A percentile compares a stretch with the other conserved stretches of the same genome.
Evolutionary conservation across 2,888 invertebrate species (phyloP).

Genomic region (Lasius platythorax): DNA sequence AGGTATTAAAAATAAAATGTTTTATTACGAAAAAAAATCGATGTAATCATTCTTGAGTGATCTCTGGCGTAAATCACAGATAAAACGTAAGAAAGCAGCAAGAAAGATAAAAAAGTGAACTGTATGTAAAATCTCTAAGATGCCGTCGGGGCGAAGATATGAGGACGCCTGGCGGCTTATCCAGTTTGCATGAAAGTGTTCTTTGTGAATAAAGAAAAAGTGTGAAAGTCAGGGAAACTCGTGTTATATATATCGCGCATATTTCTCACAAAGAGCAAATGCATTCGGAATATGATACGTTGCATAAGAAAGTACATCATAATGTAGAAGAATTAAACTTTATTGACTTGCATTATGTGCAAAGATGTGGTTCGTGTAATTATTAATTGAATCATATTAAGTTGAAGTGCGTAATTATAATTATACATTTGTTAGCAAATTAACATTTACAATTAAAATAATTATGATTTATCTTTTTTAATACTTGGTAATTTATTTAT

Average conservation of each 20-base stretch:
- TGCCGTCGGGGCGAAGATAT: conserved; percentile 38
- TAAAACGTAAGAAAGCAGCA: conserved; percentile 16
- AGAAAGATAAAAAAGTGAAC: conserved; percentile 25
- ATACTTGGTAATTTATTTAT: background rate
- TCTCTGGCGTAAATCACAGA: conserved; percentile 36
- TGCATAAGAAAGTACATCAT: background rate
- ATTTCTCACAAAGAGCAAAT: background rate
- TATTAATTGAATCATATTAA: conserved; percentile 16
- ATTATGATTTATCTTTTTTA: background rate
- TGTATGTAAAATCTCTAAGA: conserved; percentile 37
- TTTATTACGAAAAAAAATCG: conserved; percentile 7
- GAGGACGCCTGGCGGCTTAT: conserved; percentile 32
- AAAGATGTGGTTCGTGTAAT: background rate
- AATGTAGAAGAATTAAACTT: conserved; percentile 17
- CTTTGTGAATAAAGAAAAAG: conserved; percentile 44
- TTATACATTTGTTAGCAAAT: background rate
- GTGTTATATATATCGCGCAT: conserved; percentile 15
- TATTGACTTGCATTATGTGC: conserved; percentile 16
- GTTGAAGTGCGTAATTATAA: background rate
- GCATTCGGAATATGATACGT: background rate
- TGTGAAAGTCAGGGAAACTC: conserved; percentile 16
- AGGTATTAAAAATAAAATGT: background rate
- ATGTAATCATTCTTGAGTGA: conserved; percentile 15
- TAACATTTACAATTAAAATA: background rate
- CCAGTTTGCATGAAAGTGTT: conserved; percentile 38